Base-by-base conservation (phyloP, 2,888 invertebrate genomes). In the Onthophagus sagittarius region DNA sequence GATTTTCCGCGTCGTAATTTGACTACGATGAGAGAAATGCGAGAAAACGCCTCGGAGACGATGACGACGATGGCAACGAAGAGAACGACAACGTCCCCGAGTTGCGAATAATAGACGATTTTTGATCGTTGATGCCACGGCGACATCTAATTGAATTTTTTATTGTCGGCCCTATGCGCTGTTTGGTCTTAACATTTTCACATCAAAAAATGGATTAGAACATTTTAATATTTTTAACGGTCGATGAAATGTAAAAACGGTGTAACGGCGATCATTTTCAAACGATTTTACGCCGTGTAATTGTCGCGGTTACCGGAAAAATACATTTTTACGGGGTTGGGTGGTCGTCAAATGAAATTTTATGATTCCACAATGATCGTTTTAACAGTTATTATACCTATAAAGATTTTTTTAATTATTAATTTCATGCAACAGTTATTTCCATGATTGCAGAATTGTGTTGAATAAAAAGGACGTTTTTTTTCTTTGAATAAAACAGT, bases 1-100 rank as follows among this genome's bases (percentile, higher is more conserved):
- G 73, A 75, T 76, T 74, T 75, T 76, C 71, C 70, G 70, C 53
- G 70, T 69, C 62, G 73, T 76, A 73, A 74, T 74, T 73, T 73
- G 72, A 72, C 67, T 32, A 23, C 67, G 67, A 15, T 13, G 64
- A 4, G 3, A 23, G 67, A 67, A 23, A 13, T n/a, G 15, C n/a
- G 31, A 53, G 39, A 53, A 53, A 53, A 53, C 5, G 39, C 39
- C 39, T 53, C 39, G 39, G 23, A 53, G 39, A 53, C 39, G 39
- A 7, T 23, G 23, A 23, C 23, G 23, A 23, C 23, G 23, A 23
- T 3, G 23, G 3, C 23, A 3, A 23, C 39, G 39, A 23, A 1
- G 39, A 4, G 4, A 11, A 11, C 39, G 39, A 53, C 5, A 7
- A 7, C 1, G 39, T 53, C 5, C 11, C 39, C 39, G 7, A 11